Evolutionary conservation across 64 coral and sea anemone genomes (phyloP), one percentile per base, ranked within the genome.

Genomic region (Astreopora myriophthalma): DNA sequence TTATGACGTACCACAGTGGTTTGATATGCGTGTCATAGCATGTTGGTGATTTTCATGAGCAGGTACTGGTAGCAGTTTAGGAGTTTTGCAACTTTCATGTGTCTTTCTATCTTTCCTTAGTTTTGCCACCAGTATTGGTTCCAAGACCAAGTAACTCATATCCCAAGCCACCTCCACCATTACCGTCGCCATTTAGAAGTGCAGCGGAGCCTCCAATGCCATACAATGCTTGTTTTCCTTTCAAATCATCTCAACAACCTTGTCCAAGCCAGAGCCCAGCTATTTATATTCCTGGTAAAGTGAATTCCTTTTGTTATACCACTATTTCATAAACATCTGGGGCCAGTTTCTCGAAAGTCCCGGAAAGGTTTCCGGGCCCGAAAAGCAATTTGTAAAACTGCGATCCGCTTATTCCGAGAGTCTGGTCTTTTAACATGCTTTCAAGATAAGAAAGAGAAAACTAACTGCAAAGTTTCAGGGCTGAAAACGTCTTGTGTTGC

Each of bases 261-360:
- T 34, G 39, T 65, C 76, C 75, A 44, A 29, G 83, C 12, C 65
- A 82, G 48, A 83, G 34, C 20, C 52, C 52, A 24, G 85, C 81
- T 5, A 96, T 95, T 48, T 94, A 99, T 25, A 60, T 99, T 70
- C 73, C 94, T 91, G 97, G 97, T 99, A 89, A 76, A 44, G n/a
- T 12, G 6, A 51, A 44, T 29, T 77, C 22, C n/a, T 71, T 31
- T 7, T 34, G 7, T 10, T 16, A 33, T 16, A 33, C 10, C 24
- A 26, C 3, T 17, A 1, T 14, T 14, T 58, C 9, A 64, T 25
- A 46, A 46, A 11, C 42, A 46, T 11, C 11, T 46, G 42, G 42
- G 4, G 42, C 4, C 42, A 46, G 4, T 46, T 46, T 6, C 42
- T 6, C 4, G 42, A 11, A 6, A 46, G 42, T 11, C 42, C 42